Percentiles rank a stretch among this genome's conserved stretches.
Evolutionary conservation across 2,797 vertebrate species (phyloP).

Genomic region (Phrynocephalus vlangalii): DNA sequence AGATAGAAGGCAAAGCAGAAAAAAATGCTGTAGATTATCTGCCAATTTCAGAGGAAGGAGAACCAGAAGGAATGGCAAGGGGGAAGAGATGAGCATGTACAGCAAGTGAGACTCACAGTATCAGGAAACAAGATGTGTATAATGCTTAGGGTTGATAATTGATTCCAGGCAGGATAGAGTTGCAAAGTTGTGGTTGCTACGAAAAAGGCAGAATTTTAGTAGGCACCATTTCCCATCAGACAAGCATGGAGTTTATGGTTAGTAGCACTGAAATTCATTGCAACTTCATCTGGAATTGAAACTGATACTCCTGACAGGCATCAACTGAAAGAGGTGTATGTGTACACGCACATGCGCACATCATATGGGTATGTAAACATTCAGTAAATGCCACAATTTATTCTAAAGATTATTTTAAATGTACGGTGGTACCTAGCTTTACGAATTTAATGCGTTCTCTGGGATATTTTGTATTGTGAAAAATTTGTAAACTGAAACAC

Average conservation of each 20-base stretch:
- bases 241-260: background rate
- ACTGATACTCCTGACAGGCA: background rate
- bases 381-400: background rate
- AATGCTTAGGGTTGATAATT: background rate
- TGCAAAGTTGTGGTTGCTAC: background rate
- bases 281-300: background rate
- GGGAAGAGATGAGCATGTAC: background rate
- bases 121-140: background rate
- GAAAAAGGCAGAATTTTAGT: background rate
- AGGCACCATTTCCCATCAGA: background rate
- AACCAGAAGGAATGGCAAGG: background rate
- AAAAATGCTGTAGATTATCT: background rate
- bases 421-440: too few species aligned
- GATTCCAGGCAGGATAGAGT: background rate
- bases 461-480: too few species aligned
- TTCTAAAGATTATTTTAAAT: background rate
- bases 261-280: background rate
- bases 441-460: too few species aligned
- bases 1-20: slow-evolving; percentile 10
- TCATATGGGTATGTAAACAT: background rate
- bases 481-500: too few species aligned
- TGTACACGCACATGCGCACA: too few species aligned
- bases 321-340: background rate
- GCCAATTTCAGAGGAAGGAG: background rate
- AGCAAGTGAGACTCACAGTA: background rate